These are phyloP conservation scores for Pitta sordida DNA, from an alignment of 2,113 vertebrate genomes.

Conservation along the genomic window DNA sequence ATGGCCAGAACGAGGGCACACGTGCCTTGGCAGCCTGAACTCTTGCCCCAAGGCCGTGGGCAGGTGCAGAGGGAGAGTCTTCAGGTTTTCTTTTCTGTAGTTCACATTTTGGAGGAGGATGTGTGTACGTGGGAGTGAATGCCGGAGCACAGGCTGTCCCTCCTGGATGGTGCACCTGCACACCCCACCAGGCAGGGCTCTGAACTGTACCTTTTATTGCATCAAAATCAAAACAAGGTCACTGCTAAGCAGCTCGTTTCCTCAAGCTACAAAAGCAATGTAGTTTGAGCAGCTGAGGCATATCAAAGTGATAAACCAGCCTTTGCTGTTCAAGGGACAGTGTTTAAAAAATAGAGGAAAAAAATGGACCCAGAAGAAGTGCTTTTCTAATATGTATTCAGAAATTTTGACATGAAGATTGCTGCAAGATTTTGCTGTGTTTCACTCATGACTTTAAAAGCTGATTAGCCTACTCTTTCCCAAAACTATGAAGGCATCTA, in stretches of 20 bases:
- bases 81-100: background rate
- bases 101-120: background rate
- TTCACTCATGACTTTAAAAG: background rate
- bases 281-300: background rate
- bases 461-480: background rate
- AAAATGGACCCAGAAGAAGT: background rate
- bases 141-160: background rate
- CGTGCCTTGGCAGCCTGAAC: background rate
- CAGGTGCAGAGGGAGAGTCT: background rate
- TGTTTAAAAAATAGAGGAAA: background rate
- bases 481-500: background rate
- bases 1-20: background rate
- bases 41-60: accelerated
- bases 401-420: background rate
- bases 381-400: background rate
- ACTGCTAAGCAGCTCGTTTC: accelerated
- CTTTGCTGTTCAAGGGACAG: background rate
- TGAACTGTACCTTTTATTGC: background rate
- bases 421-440: background rate
- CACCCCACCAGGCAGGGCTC: background rate
- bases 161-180: background rate
- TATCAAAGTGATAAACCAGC: background rate
- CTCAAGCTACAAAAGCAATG: background rate
- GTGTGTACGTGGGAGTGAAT: background rate
- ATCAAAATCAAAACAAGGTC: background rate